phyloP scores from a whole-genome alignment of 2,113 vertebrate species.

The Asarcornis scutulata region DNA sequence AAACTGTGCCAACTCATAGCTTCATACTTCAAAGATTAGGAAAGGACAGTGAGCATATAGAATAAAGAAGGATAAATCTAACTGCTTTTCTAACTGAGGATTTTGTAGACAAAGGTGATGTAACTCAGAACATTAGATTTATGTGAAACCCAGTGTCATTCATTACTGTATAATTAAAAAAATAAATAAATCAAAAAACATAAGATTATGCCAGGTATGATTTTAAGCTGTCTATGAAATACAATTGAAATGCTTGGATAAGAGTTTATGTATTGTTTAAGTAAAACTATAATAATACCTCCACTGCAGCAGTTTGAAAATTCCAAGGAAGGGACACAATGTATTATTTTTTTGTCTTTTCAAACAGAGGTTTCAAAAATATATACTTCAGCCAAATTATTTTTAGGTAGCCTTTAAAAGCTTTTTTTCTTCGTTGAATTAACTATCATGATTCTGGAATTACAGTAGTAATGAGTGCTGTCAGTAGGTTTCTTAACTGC shows the following conservation, averaged over 20 bases:
- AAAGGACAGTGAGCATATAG: neutral
- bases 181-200: neutral
- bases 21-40: neutral
- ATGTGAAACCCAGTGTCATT: neutral
- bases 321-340: neutral
- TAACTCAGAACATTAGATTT: neutral
- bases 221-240: neutral
- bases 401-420: neutral
- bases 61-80: neutral
- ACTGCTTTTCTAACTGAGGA: neutral
- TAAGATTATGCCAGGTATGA: neutral
- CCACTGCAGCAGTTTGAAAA: neutral
- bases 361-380: neutral
- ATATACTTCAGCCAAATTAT: neutral
- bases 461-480: neutral
- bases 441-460: neutral
- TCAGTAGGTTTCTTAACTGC: neutral
- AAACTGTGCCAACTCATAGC: neutral
- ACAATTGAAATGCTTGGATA: neutral
- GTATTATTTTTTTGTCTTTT: neutral
- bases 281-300: neutral
- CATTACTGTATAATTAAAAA: neutral
- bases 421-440: neutral
- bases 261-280: neutral
- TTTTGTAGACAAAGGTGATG: neutral